These are phyloP conservation scores for Mantis religiosa DNA, from an alignment of 2,888 invertebrate species.

Conservation along the genomic window DNA sequence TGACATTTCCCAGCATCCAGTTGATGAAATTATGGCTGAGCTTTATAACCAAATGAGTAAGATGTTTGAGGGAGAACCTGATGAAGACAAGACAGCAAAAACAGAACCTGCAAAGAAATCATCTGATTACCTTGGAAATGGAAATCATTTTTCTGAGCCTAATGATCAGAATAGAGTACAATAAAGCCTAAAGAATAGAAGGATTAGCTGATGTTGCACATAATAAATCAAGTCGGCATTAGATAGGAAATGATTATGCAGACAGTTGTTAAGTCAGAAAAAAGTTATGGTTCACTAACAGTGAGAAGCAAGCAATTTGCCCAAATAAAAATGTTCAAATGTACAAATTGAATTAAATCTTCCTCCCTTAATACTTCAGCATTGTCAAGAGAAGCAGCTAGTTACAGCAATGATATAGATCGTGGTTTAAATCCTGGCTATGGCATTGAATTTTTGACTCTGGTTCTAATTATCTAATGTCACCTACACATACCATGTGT, in stretches of 20 bases:
- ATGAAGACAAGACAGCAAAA: not conserved
- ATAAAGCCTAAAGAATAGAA: not conserved
- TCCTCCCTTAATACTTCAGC: too few relatives aligned
- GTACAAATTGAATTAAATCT: not conserved
- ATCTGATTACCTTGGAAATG: not conserved
- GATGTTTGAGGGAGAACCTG: not conserved
- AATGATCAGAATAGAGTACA: not conserved
- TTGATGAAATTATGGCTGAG: not conserved
- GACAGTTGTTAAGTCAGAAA: not conserved
- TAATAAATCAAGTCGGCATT: not conserved
- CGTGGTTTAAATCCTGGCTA: too few relatives aligned
- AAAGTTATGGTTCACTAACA: not conserved
- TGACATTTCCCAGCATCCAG: not conserved
- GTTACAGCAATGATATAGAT: too few relatives aligned
- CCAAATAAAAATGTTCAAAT: not conserved
- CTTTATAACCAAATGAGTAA: not conserved
- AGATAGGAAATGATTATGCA: not conserved
- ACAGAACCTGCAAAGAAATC: not conserved
- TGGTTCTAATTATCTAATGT: too few relatives aligned
- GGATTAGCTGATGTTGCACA: not conserved
- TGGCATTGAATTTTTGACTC: too few relatives aligned
- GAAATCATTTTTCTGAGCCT: not conserved
- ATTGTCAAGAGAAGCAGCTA: too few relatives aligned
- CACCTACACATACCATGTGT: too few relatives aligned
- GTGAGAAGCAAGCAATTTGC: not conserved